Evolutionary conservation across 2,797 vertebrate genomes (phyloP).

Genomic region (Brotula barbata): DNA sequence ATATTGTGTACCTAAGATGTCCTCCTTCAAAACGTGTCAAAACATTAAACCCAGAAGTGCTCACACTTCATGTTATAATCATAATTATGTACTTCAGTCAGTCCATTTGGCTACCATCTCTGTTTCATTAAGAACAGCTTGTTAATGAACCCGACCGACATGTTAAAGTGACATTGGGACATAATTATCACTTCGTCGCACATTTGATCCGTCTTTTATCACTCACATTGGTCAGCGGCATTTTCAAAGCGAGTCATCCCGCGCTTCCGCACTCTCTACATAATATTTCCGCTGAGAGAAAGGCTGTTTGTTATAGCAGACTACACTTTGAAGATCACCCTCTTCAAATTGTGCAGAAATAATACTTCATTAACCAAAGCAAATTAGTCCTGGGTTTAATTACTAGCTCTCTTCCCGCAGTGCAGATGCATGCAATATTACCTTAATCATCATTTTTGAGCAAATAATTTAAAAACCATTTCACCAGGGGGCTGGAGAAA

Average conservation of each 20-base stretch:
- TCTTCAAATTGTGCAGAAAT: constrained; percentile 79
- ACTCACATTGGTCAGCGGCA: constrained; percentile 3
- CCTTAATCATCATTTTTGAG: constrained; percentile 74
- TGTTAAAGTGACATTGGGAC: too few relatives aligned
- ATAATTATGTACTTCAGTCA: too few relatives aligned
- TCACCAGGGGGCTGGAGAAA: constrained; percentile 49
- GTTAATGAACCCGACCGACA: constrained; percentile 31
- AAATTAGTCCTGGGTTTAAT: constrained; percentile 80
- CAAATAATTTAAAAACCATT: constrained; percentile 76
- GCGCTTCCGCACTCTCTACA: constrained; percentile 22
- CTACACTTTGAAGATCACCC: constrained; percentile 78
- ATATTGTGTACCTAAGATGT: too few relatives aligned
- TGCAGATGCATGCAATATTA: constrained; percentile 71
- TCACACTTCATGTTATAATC: too few relatives aligned
- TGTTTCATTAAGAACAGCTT: constrained; percentile 31
- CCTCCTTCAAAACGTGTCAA: too few relatives aligned
- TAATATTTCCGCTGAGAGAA: constrained; percentile 46
- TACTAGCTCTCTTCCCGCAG: constrained; percentile 73
- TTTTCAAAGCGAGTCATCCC: constrained; percentile 10
- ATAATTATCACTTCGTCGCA: constrained; percentile 8
- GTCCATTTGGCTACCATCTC: too few relatives aligned
- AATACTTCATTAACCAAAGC: constrained; percentile 79
- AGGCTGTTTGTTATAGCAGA: constrained; percentile 61
- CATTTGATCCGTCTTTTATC: background rate
- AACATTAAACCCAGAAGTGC: too few relatives aligned